Conservation (phyloP, 1,140 invertebrate genomes). For the Drosophila insularis region DNA sequence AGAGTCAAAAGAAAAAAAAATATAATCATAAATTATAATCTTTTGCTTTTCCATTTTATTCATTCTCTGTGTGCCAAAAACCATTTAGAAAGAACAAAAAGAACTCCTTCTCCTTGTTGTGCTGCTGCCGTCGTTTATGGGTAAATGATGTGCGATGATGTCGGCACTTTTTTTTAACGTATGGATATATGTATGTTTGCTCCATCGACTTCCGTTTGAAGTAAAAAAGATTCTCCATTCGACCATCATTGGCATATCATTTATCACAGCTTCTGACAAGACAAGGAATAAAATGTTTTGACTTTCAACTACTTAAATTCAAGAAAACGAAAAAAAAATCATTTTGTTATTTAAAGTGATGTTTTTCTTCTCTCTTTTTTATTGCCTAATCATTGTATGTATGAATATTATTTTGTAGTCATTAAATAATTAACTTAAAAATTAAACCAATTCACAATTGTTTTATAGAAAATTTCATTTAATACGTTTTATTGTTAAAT, state of each 20-base stretch:
- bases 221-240: not conserved
- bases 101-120: slow-evolving; percentile 6
- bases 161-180: slow-evolving; percentile 2
- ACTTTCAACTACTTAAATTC: not conserved
- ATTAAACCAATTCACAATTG: not conserved
- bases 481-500: not conserved
- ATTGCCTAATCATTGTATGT: not conserved
- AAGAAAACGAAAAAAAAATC: not conserved
- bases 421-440: not conserved
- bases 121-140: not conserved
- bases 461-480: not conserved
- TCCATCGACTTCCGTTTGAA: not conserved
- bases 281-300: slow-evolving; percentile 9
- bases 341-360: not conserved
- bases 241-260: slow-evolving; percentile 6
- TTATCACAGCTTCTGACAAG: not conserved
- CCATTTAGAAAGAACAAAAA: not conserved
- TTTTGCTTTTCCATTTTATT: not conserved
- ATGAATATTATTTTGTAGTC: slow-evolving; percentile 2
- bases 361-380: not conserved
- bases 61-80: not conserved
- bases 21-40: slow-evolving; percentile 11
- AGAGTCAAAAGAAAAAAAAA: not conserved
- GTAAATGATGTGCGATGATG: slow-evolving; percentile 6
- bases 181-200: not conserved